These are phyloP conservation scores for Drosophila falleni DNA, from an alignment of 2,888 invertebrate genomes.

Conservation along the genomic window DNA sequence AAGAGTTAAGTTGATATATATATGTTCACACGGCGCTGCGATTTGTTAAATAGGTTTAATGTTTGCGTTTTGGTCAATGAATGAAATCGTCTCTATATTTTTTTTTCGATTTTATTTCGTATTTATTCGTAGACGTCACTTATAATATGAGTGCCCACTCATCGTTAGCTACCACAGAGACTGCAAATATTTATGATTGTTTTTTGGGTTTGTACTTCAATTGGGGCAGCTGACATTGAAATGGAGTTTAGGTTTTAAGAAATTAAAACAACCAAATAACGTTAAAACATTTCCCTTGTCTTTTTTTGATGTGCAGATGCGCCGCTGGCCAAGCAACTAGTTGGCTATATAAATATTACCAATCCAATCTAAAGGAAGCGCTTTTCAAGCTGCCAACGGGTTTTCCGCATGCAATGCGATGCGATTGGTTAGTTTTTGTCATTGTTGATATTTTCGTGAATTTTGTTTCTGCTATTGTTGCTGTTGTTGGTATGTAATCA, in stretches of 20 bases:
- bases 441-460: conserved; percentile 27
- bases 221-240: conserved; percentile 54
- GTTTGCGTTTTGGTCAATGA: conserved; percentile 45
- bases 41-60: conserved; percentile 29
- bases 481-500: conserved; percentile 24
- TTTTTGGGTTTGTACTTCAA: conserved; percentile 33
- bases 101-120: conserved; percentile 21
- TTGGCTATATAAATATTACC: conserved; percentile 2
- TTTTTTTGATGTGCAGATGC: conserved; percentile 1
- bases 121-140: conserved; percentile 63
- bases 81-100: conserved; percentile 50
- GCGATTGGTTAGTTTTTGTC: conserved; percentile 16
- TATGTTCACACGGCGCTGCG: conserved; percentile 65
- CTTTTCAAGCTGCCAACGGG: conserved; percentile 28
- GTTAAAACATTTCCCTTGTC: conserved; percentile 6
- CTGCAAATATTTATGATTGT: conserved; percentile 68
- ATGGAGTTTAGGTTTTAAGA: conserved; percentile 3
- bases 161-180: conserved; percentile 40
- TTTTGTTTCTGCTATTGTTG: conserved; percentile 26
- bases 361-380: conserved; percentile 7
- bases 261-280: conserved; percentile 12
- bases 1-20: conserved; percentile 2
- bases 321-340: conserved; percentile 1
- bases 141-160: conserved; percentile 46
- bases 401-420: conserved; percentile 25